A percentile compares a stretch with the other conserved stretches of the same genome.
These are phyloP conservation scores for Sminthurinus aureus DNA, from an alignment of 2,888 invertebrate genomes.

Conservation along the genomic window DNA sequence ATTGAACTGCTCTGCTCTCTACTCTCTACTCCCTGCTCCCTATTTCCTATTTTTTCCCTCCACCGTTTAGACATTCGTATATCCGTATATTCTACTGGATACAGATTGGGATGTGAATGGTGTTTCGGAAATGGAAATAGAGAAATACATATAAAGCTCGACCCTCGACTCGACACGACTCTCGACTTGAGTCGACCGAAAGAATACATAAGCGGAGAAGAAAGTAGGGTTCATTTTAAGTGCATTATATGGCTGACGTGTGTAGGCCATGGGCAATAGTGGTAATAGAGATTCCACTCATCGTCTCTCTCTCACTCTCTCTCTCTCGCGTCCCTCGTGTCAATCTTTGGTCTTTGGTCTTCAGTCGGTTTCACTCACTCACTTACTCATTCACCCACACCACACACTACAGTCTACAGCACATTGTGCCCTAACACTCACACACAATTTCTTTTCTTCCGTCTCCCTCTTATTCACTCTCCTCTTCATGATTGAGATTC, in stretches of 20 bases:
- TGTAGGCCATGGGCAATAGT: not conserved
- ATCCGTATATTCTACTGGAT: too few relatives aligned
- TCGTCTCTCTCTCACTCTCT: not conserved
- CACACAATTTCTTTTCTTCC: too few relatives aligned
- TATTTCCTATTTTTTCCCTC: too few relatives aligned
- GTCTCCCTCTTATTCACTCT: not conserved
- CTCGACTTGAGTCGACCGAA: too few relatives aligned
- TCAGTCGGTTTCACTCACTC: not conserved
- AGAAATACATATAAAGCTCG: not conserved
- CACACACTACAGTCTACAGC: not conserved
- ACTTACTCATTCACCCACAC: not conserved
- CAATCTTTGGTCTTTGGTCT: not conserved
- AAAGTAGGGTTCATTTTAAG: constrained; percentile 7
- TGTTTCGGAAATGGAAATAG: too few relatives aligned
- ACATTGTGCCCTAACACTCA: too few relatives aligned
- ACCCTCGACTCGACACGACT: not conserved
- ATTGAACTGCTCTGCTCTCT: too few relatives aligned
- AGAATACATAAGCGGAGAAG: not conserved
- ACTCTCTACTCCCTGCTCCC: too few relatives aligned
- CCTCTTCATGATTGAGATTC: constrained; percentile 2
- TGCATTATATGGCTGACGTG: constrained; percentile 11
- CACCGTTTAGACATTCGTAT: too few relatives aligned
- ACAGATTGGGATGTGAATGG: not conserved
- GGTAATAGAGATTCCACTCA: constrained; percentile 22
- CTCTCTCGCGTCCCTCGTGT: not conserved